Base-by-base conservation (phyloP, 2,113 vertebrate species). In the Tachuris rubrigastra region DNA sequence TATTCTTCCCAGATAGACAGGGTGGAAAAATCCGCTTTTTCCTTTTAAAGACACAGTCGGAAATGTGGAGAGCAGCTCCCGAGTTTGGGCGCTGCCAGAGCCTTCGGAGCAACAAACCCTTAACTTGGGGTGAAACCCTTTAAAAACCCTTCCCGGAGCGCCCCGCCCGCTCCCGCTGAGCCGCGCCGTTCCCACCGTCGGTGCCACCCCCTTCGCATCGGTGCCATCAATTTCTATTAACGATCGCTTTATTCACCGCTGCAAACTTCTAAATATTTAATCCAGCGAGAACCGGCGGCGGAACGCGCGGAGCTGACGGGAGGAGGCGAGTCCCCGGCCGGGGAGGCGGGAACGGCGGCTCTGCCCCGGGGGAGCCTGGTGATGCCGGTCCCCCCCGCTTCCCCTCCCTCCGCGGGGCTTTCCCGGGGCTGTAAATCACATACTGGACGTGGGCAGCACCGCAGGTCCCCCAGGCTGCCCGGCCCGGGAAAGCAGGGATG, bases 251-350 rank as follows among this genome's bases (percentile, higher is more conserved):
- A 93, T 93, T 93, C 97, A 76, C 44, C 83, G 71, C 96, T 85
- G 96, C 96, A 96, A 97, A 97, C 94, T 83, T 94, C 73, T 95
- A 75, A 96, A 97, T 97, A 97, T 97, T 96, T 96, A 91, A 97
- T 90, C 65, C 37, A 8, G 65, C 10, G 91, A 91, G 93, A 97
- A 87, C 35, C 58, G 96, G 94, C 90, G 37, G 60, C 53, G 77
- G 78, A 91, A 74, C 52, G 89, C 77, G 25, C 72, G 88, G 63
- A 85, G 84, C 89, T 20, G 72, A 27, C 37, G 62, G 81, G 47
- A 16, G 85, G 75, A 68, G 69, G 79, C 59, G 35, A 93, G 47
- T 42, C 39, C 77, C 31, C 23, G 49, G 58, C 73, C 30, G 58
- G 65, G 65, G 65, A 79, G 58, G 75, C 63, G 85, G 55, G 50